A percentile compares a stretch with the other conserved stretches of the same genome.
Evolutionary conservation across 2,888 invertebrate species (phyloP).

Genomic region (Amiota communis): DNA sequence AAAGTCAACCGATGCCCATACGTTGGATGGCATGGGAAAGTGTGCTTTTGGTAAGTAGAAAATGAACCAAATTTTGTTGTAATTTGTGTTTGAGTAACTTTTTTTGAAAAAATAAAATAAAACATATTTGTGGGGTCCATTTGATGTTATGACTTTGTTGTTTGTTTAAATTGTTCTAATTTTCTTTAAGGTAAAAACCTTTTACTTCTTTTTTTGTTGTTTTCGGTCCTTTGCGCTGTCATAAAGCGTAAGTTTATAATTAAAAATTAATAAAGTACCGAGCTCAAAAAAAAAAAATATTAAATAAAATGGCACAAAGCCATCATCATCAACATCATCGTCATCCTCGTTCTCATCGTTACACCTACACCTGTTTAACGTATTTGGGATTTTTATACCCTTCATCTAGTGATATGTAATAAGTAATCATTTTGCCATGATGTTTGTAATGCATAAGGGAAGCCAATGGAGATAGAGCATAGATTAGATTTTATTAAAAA

Average conservation of each 20-base stretch:
- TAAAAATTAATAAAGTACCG: slow-evolving; percentile 58
- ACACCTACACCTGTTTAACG: too few species aligned
- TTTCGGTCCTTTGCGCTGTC: slow-evolving; percentile 37
- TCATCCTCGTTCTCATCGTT: neutral
- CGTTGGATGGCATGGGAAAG: slow-evolving; percentile 94
- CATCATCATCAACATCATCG: neutral
- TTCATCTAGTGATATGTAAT: too few species aligned
- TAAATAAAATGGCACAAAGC: slow-evolving; percentile 33
- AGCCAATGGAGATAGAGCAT: too few species aligned
- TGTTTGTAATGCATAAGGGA: too few species aligned
- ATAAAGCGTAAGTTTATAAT: slow-evolving; percentile 58
- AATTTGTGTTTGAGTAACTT: too few species aligned
- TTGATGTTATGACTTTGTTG: neutral
- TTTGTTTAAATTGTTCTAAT: slow-evolving; percentile 13
- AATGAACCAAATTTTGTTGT: neutral
- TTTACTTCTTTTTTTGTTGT: neutral
- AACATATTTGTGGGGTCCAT: neutral
- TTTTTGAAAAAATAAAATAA: too few species aligned
- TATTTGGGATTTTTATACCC: too few species aligned
- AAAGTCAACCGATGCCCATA: slow-evolving; percentile 79
- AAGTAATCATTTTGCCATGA: too few species aligned
- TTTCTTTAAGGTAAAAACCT: slow-evolving; percentile 9
- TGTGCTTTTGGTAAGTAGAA: slow-evolving; percentile 79
- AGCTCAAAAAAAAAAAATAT: neutral
- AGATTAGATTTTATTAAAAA: too few species aligned